These are phyloP conservation scores for Hydrochoerus hydrochaeris DNA, from an alignment of 2,113 vertebrate genomes.

Conservation along the genomic window DNA sequence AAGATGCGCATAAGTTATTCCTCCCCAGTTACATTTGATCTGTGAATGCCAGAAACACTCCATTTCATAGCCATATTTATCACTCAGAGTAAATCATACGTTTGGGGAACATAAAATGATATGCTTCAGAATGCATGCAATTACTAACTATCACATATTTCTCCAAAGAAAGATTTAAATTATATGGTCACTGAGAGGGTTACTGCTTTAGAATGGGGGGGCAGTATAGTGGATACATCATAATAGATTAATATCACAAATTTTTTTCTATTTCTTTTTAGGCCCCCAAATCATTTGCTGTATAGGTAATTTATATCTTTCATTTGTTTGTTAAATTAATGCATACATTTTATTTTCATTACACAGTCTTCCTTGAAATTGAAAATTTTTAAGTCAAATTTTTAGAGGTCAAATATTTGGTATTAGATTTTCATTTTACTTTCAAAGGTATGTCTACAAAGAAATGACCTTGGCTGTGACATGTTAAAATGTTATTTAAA, in stretches of 20 bases:
- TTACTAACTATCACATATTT: constrained; percentile 62
- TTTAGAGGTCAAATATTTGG: background rate
- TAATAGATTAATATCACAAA: constrained; percentile 3
- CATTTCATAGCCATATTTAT: constrained; percentile 77
- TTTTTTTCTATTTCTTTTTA: background rate
- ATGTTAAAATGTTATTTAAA: background rate
- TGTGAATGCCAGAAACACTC: constrained; percentile 76
- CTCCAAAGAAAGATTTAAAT: constrained; percentile 70
- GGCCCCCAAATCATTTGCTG: background rate
- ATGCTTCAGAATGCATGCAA: constrained; percentile 56
- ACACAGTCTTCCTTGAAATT: background rate
- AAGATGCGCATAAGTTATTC: constrained; percentile 76
- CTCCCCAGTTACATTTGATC: constrained; percentile 76
- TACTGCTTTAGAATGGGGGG: constrained; percentile 48
- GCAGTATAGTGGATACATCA: background rate
- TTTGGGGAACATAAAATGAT: constrained; percentile 78
- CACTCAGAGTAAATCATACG: constrained; percentile 77
- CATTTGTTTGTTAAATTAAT: background rate
- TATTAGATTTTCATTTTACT: background rate
- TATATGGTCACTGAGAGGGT: background rate
- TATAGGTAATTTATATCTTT: background rate
- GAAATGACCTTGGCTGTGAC: background rate
- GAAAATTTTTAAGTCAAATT: background rate
- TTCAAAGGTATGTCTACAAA: background rate
- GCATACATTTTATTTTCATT: background rate